Conservation (phyloP, 35 echinoderm and acorn worm species). For the Heliocidaris erythrogramma region DNA sequence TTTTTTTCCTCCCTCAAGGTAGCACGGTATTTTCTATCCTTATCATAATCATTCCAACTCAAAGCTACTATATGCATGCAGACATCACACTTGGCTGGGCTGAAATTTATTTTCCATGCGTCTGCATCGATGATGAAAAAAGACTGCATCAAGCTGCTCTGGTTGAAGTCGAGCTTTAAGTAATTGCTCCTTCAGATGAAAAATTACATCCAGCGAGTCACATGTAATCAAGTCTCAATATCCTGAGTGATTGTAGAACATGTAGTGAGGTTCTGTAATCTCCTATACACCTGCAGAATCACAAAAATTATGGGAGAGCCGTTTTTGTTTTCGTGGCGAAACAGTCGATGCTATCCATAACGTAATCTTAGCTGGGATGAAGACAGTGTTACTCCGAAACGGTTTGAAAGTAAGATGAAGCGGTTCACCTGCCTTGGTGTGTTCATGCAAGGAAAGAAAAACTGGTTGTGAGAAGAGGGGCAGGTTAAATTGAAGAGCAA, state of each 20-base stretch:
- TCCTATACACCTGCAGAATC: neutral
- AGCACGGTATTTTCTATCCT: neutral
- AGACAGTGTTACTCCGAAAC: neutral
- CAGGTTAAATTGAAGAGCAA: neutral
- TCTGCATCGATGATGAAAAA: neutral
- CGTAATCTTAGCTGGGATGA: neutral
- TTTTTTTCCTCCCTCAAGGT: neutral
- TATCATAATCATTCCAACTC: neutral
- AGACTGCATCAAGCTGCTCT: neutral
- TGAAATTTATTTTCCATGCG: conserved; percentile 20
- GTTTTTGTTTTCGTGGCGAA: neutral
- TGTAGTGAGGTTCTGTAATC: neutral
- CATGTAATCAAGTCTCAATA: neutral
- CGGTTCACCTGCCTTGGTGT: neutral
- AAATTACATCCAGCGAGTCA: conserved; percentile 25
- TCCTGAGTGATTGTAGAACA: neutral
- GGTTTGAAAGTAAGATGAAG: neutral
- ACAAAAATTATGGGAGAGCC: neutral
- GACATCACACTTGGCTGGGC: neutral
- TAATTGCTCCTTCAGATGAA: conserved; percentile 18
- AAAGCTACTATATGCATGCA: neutral
- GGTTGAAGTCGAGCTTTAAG: neutral
- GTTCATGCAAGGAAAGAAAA: neutral
- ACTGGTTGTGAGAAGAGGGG: neutral
- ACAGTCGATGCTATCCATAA: neutral